Base-by-base conservation (phyloP, 2,888 invertebrate genomes). In the Alcis repandata region DNA sequence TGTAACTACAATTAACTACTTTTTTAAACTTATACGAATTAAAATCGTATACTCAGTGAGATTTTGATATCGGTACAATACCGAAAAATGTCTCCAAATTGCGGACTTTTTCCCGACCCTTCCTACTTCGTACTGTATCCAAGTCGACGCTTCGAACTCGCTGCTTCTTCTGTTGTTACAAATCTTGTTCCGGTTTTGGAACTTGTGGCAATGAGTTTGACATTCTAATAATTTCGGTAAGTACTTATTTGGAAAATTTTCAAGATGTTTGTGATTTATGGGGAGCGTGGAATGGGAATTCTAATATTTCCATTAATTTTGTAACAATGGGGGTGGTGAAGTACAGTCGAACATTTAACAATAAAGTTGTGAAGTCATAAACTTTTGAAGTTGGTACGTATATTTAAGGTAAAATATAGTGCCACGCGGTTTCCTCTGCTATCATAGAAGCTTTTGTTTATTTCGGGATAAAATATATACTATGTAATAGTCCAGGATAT, bases 201-300 rank as follows among this genome's bases (percentile, higher is more conserved):
- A 59, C 54, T 59, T 51, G 43, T 43, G 49, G 36, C 20, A 59
- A 59, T 56, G 64, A 59, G 48, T 64, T 49, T 59, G 48, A 59
- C 54, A 56, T 56, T 59, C n/a, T 59, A 64, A 64, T 64, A 54
- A 64, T 56, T 59, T 54, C 17, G 41, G n/a, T 27, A 27, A 27
- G 27, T 57, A 56, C 49, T 48, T 46, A 60, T 48, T 61, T 40
- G 32, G 36, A 36, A 52, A 43, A 63, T 22, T 57, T 57, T 52
- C 57, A 51, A 63, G 53, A 46, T 46, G 57, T 45, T 45, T 62
- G 36, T 53, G 40, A 58, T 63, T 63, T 58, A 63, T 63, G 45
- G 27, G 15, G 13, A 13, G 17, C 13, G n/a, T 27, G 38, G 43
- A 36, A 43, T 43, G 41, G 17, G 32, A 56, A 49, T 49, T 56